Conservation (phyloP, 2,888 invertebrate species). For the Sceliomorpha sp. region DNA sequence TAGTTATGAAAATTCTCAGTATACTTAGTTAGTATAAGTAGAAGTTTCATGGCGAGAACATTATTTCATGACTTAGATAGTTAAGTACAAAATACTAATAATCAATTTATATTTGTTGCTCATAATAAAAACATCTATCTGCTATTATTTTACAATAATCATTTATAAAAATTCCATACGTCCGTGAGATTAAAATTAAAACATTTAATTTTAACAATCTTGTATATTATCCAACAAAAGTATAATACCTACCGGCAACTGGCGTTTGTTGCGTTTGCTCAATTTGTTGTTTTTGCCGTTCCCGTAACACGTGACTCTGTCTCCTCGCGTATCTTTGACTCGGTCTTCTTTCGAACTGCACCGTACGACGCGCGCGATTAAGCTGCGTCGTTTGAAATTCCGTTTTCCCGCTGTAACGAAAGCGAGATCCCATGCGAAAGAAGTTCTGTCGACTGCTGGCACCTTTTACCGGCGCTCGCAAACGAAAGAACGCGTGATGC, state of each 20-base stretch:
- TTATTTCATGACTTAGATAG: too few species aligned
- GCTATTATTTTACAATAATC: too few species aligned
- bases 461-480: constrained; percentile 93
- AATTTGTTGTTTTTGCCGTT: constrained; percentile 85
- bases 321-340: constrained; percentile 97
- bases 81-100: too few species aligned
- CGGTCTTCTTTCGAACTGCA: constrained; percentile 97
- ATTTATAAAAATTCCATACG: too few species aligned
- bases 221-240: neutral
- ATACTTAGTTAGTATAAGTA: too few species aligned
- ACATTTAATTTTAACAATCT: too few species aligned
- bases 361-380: constrained; percentile 93
- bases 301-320: constrained; percentile 92
- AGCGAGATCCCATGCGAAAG: constrained; percentile 99
- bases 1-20: too few species aligned
- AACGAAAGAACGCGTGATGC: constrained; percentile 99
- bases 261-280: constrained; percentile 67
- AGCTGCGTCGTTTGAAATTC: constrained; percentile 98
- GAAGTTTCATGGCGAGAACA: too few species aligned
- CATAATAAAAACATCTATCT: too few species aligned
- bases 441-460: constrained; percentile 96
- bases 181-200: too few species aligned
- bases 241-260: constrained; percentile 57
- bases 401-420: constrained; percentile 96
- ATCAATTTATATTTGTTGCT: too few species aligned